Percentiles rank a stretch among this genome's conserved stretches.
phyloP scores from a whole-genome alignment of 2,113 vertebrate genomes.

The Reinhardtius hippoglossoides region DNA sequence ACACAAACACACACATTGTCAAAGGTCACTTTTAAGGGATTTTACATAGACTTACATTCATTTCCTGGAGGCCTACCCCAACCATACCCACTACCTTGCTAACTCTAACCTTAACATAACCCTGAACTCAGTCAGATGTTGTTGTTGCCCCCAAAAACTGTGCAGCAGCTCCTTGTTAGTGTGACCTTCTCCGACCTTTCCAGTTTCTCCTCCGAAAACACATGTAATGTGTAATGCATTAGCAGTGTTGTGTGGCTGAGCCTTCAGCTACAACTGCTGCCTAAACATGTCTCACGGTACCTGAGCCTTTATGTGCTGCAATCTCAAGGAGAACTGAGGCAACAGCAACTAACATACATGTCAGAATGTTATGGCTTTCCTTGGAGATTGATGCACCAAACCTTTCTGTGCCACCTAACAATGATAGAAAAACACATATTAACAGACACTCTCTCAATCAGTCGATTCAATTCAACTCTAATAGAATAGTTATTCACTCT shows the following conservation, averaged over 20 bases:
- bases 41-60: too few species aligned
- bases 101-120: not conserved
- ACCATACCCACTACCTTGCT: too few species aligned
- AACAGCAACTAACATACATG: conserved; percentile 13
- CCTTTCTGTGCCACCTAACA: conserved; percentile 25
- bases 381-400: conserved; percentile 18
- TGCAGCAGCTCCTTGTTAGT: conserved; percentile 11
- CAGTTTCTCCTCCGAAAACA: not conserved
- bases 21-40: too few species aligned
- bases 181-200: conserved; percentile 27
- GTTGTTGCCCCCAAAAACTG: not conserved
- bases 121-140: not conserved
- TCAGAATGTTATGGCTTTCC: conserved; percentile 16
- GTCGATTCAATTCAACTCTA: too few species aligned
- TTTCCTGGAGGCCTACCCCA: too few species aligned
- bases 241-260: conserved; percentile 2
- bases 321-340: conserved; percentile 13
- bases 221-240: not conserved
- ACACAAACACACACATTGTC: too few species aligned
- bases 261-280: not conserved
- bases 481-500: too few species aligned
- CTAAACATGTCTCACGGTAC: not conserved
- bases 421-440: conserved; percentile 20
- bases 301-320: conserved; percentile 5
- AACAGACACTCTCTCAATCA: not conserved